These are phyloP conservation scores for Acheta domesticus DNA, from an alignment of 2,888 invertebrate species.

Conservation along the genomic window DNA sequence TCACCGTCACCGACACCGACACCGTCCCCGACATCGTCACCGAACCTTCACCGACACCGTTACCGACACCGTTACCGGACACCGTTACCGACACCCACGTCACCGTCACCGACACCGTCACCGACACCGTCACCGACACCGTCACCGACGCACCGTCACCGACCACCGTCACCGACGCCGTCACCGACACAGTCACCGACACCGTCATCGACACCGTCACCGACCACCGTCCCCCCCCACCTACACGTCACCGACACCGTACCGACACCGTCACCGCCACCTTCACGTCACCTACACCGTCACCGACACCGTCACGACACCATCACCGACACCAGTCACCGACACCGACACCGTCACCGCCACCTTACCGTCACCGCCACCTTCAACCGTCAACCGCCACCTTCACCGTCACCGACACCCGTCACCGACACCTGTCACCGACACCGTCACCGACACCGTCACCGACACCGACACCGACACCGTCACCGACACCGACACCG, in stretches of 20 bases:
- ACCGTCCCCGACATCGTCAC: too few relatives aligned
- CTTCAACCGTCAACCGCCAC: too few relatives aligned
- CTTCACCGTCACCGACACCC: background rate
- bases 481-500: constrained; percentile 25
- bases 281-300: background rate
- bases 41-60: too few relatives aligned
- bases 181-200: background rate
- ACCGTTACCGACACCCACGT: too few relatives aligned
- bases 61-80: too few relatives aligned
- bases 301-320: background rate
- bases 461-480: constrained; percentile 23
- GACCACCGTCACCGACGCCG: background rate
- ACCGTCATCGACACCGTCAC: background rate
- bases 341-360: too few relatives aligned
- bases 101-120: too few relatives aligned
- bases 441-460: background rate
- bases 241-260: background rate
- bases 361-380: too few relatives aligned
- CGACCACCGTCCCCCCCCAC: background rate
- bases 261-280: background rate
- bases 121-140: background rate
- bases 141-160: too few relatives aligned
- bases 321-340: too few relatives aligned
- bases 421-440: too few relatives aligned
- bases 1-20: too few relatives aligned